Evolutionary conservation across 2,113 vertebrate species (phyloP), one percentile per base, ranked within the genome.

Genomic region (Hypanus sabinus): DNA sequence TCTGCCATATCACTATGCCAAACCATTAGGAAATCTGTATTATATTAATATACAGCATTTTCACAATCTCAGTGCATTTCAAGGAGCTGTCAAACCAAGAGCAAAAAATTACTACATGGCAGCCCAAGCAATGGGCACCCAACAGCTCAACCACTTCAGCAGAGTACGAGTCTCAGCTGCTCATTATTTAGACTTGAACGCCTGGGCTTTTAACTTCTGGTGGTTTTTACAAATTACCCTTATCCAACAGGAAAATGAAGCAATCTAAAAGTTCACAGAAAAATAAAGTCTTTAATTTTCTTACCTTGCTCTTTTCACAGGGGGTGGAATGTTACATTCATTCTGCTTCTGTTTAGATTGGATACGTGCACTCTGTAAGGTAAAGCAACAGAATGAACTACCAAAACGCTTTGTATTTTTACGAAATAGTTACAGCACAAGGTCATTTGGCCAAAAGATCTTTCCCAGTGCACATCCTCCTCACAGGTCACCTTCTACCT

Each of bases 221-320:
- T 46, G 46, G 46, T 5, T 70, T 27, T 57, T 55, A 57, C 22
- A 87, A 9, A 30, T 57, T 83, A 73, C 22, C 71, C 71, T 20
- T 30, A 57, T 30, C 24, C 46, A 55, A 83, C 57, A 88, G 57
- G 4, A n/a, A 30, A 12, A 62, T 30, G 55, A 6, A 87, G 60
- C 27, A 88, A 57, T 65, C 6, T 20, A 2, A 0, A 90, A 90
- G 20, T 90, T 5, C 18, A 3, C 57, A 33, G 10, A 65, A 33
- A 65, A 33, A 55, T 30, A 85, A 27, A 3, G 24, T 55, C 0
- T 46, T 94, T 3, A 0, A 14, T n/a, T 1, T 0, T 91, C 97
- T 95, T 94, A 99, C 99, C 98, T 98, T 95, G 98, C 96, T 96
- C 98, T 98, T 95, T 99, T 99, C 94, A 96, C 97, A 80, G 97